These are phyloP conservation scores for Empis stercorea DNA, from an alignment of 2,888 invertebrate genomes.

Conservation along the genomic window DNA sequence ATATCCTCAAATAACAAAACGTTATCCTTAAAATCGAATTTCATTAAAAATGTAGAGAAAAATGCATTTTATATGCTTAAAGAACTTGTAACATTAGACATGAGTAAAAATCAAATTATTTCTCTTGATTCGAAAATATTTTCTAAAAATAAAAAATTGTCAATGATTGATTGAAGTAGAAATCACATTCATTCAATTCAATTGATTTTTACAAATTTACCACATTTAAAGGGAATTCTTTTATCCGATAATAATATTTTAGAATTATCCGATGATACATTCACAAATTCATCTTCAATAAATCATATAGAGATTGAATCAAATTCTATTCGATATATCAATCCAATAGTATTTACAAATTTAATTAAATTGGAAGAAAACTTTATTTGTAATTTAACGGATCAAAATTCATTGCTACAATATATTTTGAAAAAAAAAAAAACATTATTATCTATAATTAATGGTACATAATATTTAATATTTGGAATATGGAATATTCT, in stretches of 20 bases:
- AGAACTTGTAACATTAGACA: constrained; percentile 61
- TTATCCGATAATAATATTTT: constrained; percentile 72
- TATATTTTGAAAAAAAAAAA: constrained; percentile 57
- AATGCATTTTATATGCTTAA: constrained; percentile 55
- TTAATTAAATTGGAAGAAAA: constrained; percentile 58
- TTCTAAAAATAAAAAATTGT: constrained; percentile 53
- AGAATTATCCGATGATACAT: constrained; percentile 60
- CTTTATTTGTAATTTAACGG: constrained; percentile 67
- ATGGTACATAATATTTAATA: constrained; percentile 62
- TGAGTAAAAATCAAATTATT: constrained; percentile 70
- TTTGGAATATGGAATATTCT: constrained; percentile 58
- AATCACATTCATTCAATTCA: constrained; percentile 71
- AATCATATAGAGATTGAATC: constrained; percentile 67
- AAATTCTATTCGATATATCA: constrained; percentile 60
- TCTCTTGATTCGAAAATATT: constrained; percentile 56
- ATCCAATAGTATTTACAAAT: constrained; percentile 52
- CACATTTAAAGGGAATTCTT: constrained; percentile 61
- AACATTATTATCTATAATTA: constrained; percentile 64
- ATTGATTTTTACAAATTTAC: constrained; percentile 61
- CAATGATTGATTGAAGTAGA: constrained; percentile 67
- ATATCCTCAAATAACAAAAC: constrained; percentile 59
- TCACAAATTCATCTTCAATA: constrained; percentile 53
- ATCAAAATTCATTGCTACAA: constrained; percentile 52
- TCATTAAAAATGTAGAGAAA: constrained; percentile 56
- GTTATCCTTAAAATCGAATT: constrained; percentile 67